Conservation (phyloP, 92 coral and sea anemone species). For the Galaxea fascicularis region DNA sequence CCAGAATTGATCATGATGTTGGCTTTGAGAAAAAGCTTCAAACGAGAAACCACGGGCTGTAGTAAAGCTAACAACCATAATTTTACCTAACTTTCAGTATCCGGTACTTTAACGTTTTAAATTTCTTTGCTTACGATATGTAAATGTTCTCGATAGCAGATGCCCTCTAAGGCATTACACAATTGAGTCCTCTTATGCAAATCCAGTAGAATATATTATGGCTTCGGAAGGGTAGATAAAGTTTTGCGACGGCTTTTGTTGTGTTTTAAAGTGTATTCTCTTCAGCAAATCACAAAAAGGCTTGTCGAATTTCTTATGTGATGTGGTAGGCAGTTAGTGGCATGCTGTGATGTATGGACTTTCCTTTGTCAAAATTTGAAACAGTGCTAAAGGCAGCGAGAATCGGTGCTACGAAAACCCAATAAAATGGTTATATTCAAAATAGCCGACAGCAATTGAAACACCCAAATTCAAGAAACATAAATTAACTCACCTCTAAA, state of each 20-base stretch:
- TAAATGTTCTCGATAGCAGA: background rate
- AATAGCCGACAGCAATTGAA: background rate
- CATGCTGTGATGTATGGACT: background rate
- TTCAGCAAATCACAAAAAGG: background rate
- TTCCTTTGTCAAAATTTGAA: constrained; percentile 10
- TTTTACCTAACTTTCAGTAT: no score
- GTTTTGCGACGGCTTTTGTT: background rate
- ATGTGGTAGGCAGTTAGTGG: background rate
- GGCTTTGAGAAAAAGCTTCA: no score
- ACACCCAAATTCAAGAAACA: background rate
- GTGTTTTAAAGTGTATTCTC: background rate
- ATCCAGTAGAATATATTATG: constrained; percentile 16
- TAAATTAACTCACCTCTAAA: constrained; percentile 6
- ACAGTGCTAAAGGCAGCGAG: background rate
- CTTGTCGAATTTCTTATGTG: background rate
- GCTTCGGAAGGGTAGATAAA: background rate
- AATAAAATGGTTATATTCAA: background rate
- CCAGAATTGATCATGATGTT: background rate
- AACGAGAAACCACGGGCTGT: background rate
- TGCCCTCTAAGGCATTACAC: background rate
- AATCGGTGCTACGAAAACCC: background rate
- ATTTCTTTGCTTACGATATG: background rate
- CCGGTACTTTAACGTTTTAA: background rate
- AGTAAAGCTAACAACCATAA: background rate
- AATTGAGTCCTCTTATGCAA: constrained; percentile 18